Conservation (phyloP, 2,797 vertebrate species). For the Dermochelys coriacea region DNA sequence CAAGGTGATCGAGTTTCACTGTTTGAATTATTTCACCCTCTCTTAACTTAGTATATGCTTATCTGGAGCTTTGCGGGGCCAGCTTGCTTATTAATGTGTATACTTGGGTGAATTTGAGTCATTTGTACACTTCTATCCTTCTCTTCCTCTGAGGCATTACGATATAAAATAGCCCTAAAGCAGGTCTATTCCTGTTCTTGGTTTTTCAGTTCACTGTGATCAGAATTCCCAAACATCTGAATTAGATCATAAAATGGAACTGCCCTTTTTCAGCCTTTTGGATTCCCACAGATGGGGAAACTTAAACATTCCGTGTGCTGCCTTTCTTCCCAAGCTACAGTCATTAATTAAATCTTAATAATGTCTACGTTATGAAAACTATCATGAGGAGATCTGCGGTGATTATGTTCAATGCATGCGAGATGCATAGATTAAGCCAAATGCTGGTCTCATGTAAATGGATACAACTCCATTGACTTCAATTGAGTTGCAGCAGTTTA, state of each 20-base stretch:
- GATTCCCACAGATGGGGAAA: not conserved
- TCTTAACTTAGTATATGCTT: accelerated
- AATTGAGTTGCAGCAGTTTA: not conserved
- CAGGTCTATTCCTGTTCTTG: not conserved
- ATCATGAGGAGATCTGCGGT: not conserved
- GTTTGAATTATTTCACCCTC: not conserved
- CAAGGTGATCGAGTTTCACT: accelerated
- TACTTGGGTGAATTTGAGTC: not conserved
- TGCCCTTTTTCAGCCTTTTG: not conserved
- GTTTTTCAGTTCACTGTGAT: not conserved
- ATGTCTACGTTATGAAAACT: not conserved
- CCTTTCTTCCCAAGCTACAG: not conserved
- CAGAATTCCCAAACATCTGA: not conserved
- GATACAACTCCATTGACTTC: not conserved
- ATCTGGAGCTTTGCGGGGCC: not conserved
- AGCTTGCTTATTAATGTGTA: not conserved
- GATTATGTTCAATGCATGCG: not conserved
- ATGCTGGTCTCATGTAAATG: not conserved
- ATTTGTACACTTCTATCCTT: not conserved
- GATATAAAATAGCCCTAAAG: not conserved
- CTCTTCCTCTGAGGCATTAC: accelerated
- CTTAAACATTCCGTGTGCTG: not conserved
- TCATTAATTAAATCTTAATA: not conserved
- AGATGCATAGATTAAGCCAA: not conserved
- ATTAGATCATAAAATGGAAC: not conserved